Base-by-base conservation (phyloP, 2,888 invertebrate genomes). In the Ernsta delagoae region DNA sequence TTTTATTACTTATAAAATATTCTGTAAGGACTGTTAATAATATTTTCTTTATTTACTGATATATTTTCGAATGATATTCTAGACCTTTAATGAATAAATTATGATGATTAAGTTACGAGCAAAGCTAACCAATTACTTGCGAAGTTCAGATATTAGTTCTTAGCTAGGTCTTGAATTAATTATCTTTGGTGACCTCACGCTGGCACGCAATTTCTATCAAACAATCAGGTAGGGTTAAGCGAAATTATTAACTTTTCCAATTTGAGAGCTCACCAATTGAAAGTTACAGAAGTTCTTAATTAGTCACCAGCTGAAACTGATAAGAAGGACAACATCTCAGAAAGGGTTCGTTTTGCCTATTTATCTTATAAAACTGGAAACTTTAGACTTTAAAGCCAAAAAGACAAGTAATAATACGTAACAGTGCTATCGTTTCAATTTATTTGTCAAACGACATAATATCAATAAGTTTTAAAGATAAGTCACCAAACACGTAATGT, bases 171-270 rank as follows among this genome's bases (percentile, higher is more conserved):
- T 50, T 63, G 41, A 64, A 64, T 64, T 65, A 65, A 50, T 59
- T 59, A 59, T 48, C 24, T 59, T 24, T 8, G 50, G 48, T 50
- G 48, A 57, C 65, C 65, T n/a, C 16, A 54, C 16, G 39, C 11
- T 61, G 36, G 39, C 64, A 64, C 56, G 64, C 56, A 39, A 8
- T 43, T 64, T 56, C 64, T 61, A 45, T 68, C 68, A 68, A 68
- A 68, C 56, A 62, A 57, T 45, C 48, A 57, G 34, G 43, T 12
- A 45, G 56, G 62, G 57, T 61, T 56, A 43, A 67, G 45, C 43
- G 45, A 61, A 61, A 67, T 61, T 61, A 62, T 62, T 24, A 68
- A 68, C 68, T 68, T 68, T 68, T 57, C 56, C 68, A 68, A 62
- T 68, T 62, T 68, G 39, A 39, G 24, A 16, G 11, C 57, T 68